Evolutionary conservation across 2,797 vertebrate genomes (phyloP).

Genomic region (Amblyraja radiata): DNA sequence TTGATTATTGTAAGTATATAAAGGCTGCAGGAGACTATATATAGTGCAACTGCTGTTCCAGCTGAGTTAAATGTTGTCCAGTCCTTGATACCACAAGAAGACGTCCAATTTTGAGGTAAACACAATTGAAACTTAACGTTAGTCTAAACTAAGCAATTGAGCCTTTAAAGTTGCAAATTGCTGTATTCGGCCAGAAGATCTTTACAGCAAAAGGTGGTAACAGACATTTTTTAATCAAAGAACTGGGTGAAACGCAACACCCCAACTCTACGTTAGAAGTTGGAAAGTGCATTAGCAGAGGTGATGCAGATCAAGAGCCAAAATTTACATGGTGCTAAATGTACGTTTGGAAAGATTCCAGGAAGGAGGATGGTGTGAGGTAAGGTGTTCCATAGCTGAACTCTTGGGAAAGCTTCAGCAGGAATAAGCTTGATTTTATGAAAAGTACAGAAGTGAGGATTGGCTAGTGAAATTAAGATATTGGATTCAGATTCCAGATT

Average conservation of each 20-base stretch:
- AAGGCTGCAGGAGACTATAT: not conserved
- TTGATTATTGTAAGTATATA: constrained; percentile 20
- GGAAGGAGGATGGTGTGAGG: not conserved
- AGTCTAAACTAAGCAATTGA: not conserved
- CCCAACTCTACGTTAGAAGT: not conserved
- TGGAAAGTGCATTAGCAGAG: not conserved
- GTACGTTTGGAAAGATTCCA: not conserved
- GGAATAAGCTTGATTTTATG: not conserved
- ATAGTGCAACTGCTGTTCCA: not conserved
- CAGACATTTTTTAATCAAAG: not conserved
- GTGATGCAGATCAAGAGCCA: not conserved
- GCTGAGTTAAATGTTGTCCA: not conserved
- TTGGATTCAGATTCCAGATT: constrained; percentile 4
- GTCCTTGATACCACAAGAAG: not conserved
- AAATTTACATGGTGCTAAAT: not conserved
- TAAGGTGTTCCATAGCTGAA: not conserved
- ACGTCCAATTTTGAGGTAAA: constrained; percentile 16
- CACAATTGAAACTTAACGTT: not conserved
- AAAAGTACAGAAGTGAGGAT: not conserved
- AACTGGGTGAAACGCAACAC: not conserved
- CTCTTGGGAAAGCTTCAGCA: not conserved
- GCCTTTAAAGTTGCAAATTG: not conserved
- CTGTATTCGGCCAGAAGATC: not conserved
- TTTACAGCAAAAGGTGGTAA: not conserved
- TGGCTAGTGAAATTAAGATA: not conserved